Evolutionary conservation across 2,797 vertebrate species (phyloP), one percentile per base, ranked within the genome.

Genomic region (Diplodus sargus): DNA sequence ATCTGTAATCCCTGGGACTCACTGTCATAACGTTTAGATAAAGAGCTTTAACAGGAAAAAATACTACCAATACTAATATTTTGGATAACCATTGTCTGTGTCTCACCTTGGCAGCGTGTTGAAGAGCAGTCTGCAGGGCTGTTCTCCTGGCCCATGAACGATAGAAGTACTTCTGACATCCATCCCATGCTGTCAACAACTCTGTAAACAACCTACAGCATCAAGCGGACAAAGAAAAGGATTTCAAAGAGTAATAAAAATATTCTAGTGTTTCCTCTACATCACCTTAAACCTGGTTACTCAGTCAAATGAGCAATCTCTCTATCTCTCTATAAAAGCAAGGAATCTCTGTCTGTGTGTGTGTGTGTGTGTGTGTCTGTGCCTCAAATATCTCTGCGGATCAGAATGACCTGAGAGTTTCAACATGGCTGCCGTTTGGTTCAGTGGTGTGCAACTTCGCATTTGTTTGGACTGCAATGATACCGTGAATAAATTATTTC

Each of bases 121-220:
- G 90, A 6, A 99, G 58, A 0, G 96, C 96, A 0, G 94, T 91
- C 70, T 93, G 95, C 74, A 99, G 92, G 48, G 93, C 93, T 0
- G 94, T 94, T 54, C 95, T 96, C 60, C 97, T 95, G 42, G 98
- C 97, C 91, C 98, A 96, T 0, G 95, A 97, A 8, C 94, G 95
- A 87, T 98, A 99, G 87, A 98, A 99, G 84, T 99, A 99, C 84
- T 97, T 98, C 92, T 99, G 97, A 93, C 98, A 99, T 30, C 96
- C 97, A 18, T 97, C 96, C 98, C 98, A 99, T 0, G 95, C 93
- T 12, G 93, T 90, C 2, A 94, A 78, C 84, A 99, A 88, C 91
- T 98, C 96, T 52, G 93, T 61, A 56, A 99, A 95, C 82, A 99
- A 93, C 90, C 98, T 99, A 66, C 9, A 84, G 8, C 43, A 76